phyloP scores from a whole-genome alignment of 2,888 invertebrate genomes.

The Agrotis clavis region DNA sequence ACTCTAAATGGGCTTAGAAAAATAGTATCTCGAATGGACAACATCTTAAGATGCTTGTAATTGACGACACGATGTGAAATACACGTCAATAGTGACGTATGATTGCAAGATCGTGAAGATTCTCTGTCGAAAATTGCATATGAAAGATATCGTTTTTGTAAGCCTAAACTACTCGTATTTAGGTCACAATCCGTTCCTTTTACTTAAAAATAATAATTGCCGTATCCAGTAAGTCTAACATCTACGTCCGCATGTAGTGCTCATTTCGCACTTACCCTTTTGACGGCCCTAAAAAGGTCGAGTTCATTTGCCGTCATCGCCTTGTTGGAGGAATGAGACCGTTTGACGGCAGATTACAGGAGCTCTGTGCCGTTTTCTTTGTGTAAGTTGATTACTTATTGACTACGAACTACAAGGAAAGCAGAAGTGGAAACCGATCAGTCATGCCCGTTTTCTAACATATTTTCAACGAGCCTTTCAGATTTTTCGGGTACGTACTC shows the following conservation, averaged over 20 bases:
- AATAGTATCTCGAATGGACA: too few species aligned
- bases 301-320: constrained; percentile 79
- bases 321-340: constrained; percentile 74
- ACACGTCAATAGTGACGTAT: background rate
- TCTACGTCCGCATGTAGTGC: constrained; percentile 72
- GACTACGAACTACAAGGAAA: constrained; percentile 38
- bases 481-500: constrained; percentile 21
- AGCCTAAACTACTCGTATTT: too few species aligned
- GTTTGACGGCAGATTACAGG: constrained; percentile 71
- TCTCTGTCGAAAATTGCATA: background rate
- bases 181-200: too few species aligned
- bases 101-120: background rate
- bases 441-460: constrained; percentile 6
- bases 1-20: too few species aligned
- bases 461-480: constrained; percentile 15
- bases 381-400: constrained; percentile 77
- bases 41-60: too few species aligned
- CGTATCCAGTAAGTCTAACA: constrained; percentile 61
- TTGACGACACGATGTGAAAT: background rate
- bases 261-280: constrained; percentile 84
- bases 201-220: background rate
- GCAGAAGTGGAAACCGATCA: constrained; percentile 39
- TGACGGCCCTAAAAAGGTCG: constrained; percentile 82
- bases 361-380: constrained; percentile 70
- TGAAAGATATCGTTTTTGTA: too few species aligned